A percentile compares a stretch with the other conserved stretches of the same genome.
Conservation (phyloP, 35 echinoderm and acorn worm species). For the Diadema setosum region DNA sequence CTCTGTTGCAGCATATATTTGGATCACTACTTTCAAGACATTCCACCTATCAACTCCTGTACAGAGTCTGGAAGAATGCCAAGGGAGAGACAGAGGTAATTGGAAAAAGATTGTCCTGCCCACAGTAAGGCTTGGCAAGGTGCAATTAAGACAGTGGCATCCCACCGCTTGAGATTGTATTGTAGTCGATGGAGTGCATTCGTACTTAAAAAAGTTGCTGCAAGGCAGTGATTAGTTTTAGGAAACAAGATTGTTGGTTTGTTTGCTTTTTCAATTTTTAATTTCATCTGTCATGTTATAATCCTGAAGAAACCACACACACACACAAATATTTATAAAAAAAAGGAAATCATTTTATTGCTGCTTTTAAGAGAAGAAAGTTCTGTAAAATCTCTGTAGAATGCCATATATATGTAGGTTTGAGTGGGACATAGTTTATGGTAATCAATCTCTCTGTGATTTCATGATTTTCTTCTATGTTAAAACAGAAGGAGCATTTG, state of each 20-base stretch:
- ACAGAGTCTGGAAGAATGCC: constrained; percentile 20
- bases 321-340: no score
- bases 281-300: no score
- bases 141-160: not conserved
- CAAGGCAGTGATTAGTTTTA: not conserved
- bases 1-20: not conserved
- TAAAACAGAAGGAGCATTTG: no score
- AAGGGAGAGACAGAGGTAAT: constrained; percentile 15
- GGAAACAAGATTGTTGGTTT: no score
- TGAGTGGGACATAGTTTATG: no score
- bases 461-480: no score
- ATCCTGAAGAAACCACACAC: no score
- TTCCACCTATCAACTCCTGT: constrained; percentile 1
- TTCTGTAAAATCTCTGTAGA: no score
- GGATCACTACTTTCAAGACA: constrained; percentile 15
- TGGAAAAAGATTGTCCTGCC: not conserved
- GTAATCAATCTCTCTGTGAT: no score
- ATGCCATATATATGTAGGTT: no score
- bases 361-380: no score
- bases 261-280: not conserved
- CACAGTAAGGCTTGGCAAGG: not conserved
- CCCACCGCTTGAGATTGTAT: not conserved
- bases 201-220: not conserved
- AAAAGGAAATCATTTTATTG: no score
- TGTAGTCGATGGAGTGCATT: not conserved